Evolutionary conservation across 2,797 vertebrate genomes (phyloP).

Genomic region (Bovichtus diacanthus): DNA sequence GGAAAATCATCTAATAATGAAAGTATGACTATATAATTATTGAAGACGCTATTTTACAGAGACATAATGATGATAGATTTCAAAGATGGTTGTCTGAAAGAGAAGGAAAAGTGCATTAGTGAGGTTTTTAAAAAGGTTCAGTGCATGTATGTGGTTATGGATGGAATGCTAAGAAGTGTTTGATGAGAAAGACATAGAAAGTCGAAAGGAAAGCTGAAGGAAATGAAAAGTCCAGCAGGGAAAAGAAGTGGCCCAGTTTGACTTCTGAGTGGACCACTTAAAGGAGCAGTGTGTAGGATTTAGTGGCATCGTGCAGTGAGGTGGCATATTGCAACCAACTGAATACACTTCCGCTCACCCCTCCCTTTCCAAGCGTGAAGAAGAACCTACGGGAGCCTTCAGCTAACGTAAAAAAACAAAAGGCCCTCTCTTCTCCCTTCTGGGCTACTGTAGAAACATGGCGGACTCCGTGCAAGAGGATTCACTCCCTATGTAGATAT

Average conservation of each 20-base stretch:
- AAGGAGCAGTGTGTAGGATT: too few species aligned
- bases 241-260: conserved; percentile 25
- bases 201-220: conserved; percentile 42
- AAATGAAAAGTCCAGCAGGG: conserved; percentile 57
- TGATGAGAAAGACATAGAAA: conserved; percentile 44
- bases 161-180: conserved; percentile 61
- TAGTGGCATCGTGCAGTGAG: too few species aligned
- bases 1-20: conserved; percentile 33
- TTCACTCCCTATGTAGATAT: too few species aligned
- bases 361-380: too few species aligned
- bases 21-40: conserved; percentile 41
- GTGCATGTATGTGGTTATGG: conserved; percentile 61
- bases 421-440: too few species aligned
- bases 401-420: too few species aligned
- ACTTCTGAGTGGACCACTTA: conserved; percentile 14
- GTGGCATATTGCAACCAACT: too few species aligned
- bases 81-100: conserved; percentile 56
- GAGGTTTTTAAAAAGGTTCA: conserved; percentile 36
- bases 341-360: too few species aligned
- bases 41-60: conserved; percentile 43
- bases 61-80: conserved; percentile 65
- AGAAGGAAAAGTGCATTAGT: conserved; percentile 61
- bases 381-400: too few species aligned
- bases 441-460: too few species aligned
- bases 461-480: too few species aligned